phyloP scores from a whole-genome alignment of 2,797 vertebrate species.

The Eptatretus atami region DNA sequence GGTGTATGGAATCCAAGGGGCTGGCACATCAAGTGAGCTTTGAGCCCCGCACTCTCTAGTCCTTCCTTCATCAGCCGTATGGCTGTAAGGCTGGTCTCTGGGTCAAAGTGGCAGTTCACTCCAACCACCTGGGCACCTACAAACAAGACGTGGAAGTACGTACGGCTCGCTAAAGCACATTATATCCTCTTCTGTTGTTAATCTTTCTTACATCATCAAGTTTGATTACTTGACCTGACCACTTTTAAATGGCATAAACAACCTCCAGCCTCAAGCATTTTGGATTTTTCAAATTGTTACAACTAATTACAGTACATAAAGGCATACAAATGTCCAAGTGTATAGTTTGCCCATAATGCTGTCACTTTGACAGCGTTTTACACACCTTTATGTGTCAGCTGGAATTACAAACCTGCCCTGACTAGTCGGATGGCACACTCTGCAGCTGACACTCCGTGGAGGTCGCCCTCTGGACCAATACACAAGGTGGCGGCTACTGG shows the following conservation, averaged over 20 bases:
- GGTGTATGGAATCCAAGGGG: slow-evolving; percentile 66
- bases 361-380: too few species aligned
- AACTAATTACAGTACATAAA: too few species aligned
- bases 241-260: too few species aligned
- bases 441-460: slow-evolving; percentile 38
- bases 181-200: too few species aligned
- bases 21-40: slow-evolving; percentile 50
- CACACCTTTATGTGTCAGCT: too few species aligned
- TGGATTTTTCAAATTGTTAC: background rate
- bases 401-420: slow-evolving; percentile 29
- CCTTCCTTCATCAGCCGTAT: slow-evolving; percentile 64
- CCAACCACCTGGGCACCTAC: slow-evolving; percentile 56
- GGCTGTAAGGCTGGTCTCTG: slow-evolving; percentile 32
- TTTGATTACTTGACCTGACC: too few species aligned
- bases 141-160: slow-evolving; percentile 7
- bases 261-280: background rate
- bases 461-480: slow-evolving; percentile 59
- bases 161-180: too few species aligned
- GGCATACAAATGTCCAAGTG: too few species aligned
- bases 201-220: too few species aligned
- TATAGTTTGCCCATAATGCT: too few species aligned
- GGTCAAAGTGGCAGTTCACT: slow-evolving; percentile 81
- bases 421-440: slow-evolving; percentile 50
- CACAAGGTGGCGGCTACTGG: slow-evolving; percentile 52
- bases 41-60: slow-evolving; percentile 36